Conservation (phyloP, 2,888 invertebrate species). For the Hypsopygia costalis region DNA sequence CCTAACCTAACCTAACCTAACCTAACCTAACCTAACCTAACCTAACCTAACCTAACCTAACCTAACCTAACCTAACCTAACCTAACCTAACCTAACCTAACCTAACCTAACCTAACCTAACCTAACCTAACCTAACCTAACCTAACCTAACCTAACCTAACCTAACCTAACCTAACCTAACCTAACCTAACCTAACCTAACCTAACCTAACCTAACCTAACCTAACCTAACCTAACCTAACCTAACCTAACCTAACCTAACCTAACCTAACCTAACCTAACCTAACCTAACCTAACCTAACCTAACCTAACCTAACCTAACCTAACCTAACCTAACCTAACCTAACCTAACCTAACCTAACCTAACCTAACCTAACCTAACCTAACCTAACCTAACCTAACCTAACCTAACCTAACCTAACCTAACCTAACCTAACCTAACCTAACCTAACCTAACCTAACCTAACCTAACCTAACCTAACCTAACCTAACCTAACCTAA, state of each 20-base stretch:
- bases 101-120: not conserved
- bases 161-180: not conserved
- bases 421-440: not conserved
- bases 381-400: not conserved
- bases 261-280: not conserved
- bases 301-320: not conserved
- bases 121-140: not conserved
- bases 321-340: not conserved
- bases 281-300: not conserved
- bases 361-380: not conserved
- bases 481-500: not conserved
- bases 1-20: not conserved
- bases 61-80: not conserved
- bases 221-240: not conserved
- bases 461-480: not conserved
- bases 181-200: not conserved
- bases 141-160: not conserved
- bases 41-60: not conserved
- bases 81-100: not conserved
- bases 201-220: not conserved
- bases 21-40: not conserved
- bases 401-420: not conserved
- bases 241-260: not conserved
- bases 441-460: not conserved
- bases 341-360: not conserved